Percentiles rank a stretch among this genome's conserved stretches.
These are phyloP conservation scores for Sesia bembeciformis DNA, from an alignment of 2,888 invertebrate species.

Conservation along the genomic window DNA sequence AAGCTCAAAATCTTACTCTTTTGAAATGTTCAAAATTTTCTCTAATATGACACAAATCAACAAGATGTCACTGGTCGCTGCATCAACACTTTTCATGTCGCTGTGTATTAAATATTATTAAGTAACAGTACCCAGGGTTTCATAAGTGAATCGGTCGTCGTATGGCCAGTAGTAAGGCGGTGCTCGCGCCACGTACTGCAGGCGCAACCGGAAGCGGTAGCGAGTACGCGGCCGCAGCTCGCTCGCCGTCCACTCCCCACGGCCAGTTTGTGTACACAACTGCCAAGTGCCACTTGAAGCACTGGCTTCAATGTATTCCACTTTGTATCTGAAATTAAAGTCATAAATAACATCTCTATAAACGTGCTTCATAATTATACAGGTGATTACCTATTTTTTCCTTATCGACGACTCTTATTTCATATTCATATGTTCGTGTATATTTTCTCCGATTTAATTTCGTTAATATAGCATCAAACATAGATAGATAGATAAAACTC, in stretches of 20 bases:
- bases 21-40: no score
- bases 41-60: no score
- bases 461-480: no score
- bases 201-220: conserved; percentile 82
- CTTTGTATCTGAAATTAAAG: conserved; percentile 28
- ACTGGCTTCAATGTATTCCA: conserved; percentile 68
- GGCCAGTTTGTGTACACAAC: conserved; percentile 22
- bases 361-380: no score
- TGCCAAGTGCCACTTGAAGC: conserved; percentile 42
- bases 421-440: no score
- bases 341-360: no score
- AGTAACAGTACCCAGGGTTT: conserved; percentile 78
- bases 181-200: conserved; percentile 76
- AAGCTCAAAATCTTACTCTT: no score
- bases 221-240: conserved; percentile 81
- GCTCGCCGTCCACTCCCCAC: conserved; percentile 41
- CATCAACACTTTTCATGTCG: neutral
- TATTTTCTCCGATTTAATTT: no score
- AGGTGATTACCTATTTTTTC: no score
- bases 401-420: no score
- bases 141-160: conserved; percentile 81
- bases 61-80: neutral
- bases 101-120: neutral
- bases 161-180: conserved; percentile 81
- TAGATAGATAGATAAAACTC: no score